These are phyloP conservation scores for Anaspis maculata DNA, from an alignment of 2,888 invertebrate genomes.

Conservation along the genomic window DNA sequence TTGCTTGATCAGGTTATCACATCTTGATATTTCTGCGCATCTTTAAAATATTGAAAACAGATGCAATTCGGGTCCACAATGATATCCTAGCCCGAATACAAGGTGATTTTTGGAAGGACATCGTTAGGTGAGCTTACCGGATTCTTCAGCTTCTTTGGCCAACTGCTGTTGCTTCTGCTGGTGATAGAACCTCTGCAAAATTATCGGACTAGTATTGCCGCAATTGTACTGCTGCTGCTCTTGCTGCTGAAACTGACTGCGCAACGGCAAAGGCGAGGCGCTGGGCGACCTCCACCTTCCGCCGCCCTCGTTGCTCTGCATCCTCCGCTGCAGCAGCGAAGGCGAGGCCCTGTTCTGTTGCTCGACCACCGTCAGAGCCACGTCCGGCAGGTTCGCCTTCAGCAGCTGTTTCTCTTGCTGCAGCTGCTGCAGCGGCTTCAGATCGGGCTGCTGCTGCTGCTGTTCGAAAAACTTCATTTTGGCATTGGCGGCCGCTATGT, in stretches of 20 bases:
- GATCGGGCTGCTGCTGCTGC: too few species aligned
- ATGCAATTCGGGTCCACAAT: too few species aligned
- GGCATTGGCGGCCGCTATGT: slow-evolving; percentile 24
- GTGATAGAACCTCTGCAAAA: slow-evolving; percentile 69
- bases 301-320: slow-evolving; percentile 19
- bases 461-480: too few species aligned
- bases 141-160: slow-evolving; percentile 38
- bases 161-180: slow-evolving; percentile 65
- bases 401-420: slow-evolving; percentile 14
- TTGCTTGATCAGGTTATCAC: too few species aligned
- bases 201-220: slow-evolving; percentile 71
- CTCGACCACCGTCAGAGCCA: neutral
- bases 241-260: slow-evolving; percentile 33
- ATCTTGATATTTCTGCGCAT: too few species aligned
- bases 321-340: slow-evolving; percentile 7
- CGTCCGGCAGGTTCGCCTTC: too few species aligned
- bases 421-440: slow-evolving; percentile 7
- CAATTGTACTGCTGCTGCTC: slow-evolving; percentile 37
- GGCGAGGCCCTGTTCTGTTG: neutral
- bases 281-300: slow-evolving; percentile 36
- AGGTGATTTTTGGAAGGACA: too few species aligned
- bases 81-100: too few species aligned
- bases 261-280: slow-evolving; percentile 38
- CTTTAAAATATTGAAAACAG: too few species aligned
- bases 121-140: too few species aligned